phyloP scores from a whole-genome alignment of 2,113 vertebrate genomes.

The Pluvianellus socialis region DNA sequence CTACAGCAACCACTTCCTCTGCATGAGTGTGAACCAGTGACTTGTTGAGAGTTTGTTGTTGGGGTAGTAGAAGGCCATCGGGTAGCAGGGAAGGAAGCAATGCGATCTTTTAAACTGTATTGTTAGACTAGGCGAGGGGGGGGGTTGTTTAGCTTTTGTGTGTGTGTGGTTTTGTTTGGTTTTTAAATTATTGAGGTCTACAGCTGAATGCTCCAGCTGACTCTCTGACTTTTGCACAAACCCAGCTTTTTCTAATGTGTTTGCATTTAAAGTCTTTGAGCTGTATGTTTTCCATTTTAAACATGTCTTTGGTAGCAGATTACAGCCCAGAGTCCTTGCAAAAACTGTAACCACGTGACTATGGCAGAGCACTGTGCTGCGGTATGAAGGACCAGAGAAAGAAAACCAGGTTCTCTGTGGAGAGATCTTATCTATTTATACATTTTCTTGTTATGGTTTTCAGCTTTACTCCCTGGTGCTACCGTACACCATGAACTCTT shows the following conservation, averaged over 20 bases:
- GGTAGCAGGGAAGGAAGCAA: neutral
- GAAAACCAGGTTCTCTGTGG: neutral
- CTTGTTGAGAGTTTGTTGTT: neutral
- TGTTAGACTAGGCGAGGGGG: neutral
- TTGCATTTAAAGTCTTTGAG: neutral
- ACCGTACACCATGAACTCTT: neutral
- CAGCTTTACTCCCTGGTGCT: conserved; percentile 40
- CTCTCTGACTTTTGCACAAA: neutral
- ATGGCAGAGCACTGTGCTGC: neutral
- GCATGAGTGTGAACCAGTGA: neutral
- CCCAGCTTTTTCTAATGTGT: neutral
- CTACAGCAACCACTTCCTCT: conserved; percentile 18
- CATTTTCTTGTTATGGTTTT: neutral
- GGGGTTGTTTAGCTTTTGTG: neutral
- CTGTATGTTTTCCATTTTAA: neutral
- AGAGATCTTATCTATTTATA: conserved; percentile 22
- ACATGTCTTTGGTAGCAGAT: neutral
- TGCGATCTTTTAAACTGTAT: neutral
- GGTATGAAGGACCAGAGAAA: neutral
- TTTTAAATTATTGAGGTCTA: neutral
- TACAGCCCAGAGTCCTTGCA: neutral
- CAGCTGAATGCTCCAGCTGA: neutral
- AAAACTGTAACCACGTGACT: accelerated
- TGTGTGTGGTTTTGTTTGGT: neutral
- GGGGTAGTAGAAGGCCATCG: neutral